Evolutionary conservation across 2,888 invertebrate genomes (phyloP).

Genomic region (Eumacrocentrus americanus): DNA sequence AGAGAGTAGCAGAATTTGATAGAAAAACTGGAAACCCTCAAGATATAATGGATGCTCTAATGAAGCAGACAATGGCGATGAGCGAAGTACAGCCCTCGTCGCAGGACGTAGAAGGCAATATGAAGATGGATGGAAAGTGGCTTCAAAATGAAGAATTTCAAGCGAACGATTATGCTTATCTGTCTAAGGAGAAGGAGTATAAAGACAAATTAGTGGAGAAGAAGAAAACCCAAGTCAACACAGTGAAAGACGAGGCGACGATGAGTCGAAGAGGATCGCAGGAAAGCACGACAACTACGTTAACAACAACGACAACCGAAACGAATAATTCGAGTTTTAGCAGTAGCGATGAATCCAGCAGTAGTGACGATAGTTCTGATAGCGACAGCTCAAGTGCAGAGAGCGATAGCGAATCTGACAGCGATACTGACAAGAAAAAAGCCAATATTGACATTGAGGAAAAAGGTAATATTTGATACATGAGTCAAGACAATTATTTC

Average conservation of each 20-base stretch:
- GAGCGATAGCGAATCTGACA: constrained; percentile 65
- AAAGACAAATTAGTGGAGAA: constrained; percentile 44
- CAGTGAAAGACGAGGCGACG: constrained; percentile 46
- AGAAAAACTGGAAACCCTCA: constrained; percentile 53
- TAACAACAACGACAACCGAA: constrained; percentile 59
- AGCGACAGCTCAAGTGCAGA: constrained; percentile 62
- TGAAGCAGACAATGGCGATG: constrained; percentile 62
- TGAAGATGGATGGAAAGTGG: constrained; percentile 53
- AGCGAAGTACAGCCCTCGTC: constrained; percentile 44
- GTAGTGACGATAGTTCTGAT: constrained; percentile 67
- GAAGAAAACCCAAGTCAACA: constrained; percentile 40
- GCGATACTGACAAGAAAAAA: constrained; percentile 60
- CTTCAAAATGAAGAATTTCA: constrained; percentile 46
- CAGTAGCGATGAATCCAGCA: constrained; percentile 63
- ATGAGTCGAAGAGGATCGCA: constrained; percentile 57
- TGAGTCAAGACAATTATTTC: background rate
- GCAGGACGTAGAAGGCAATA: constrained; percentile 43
- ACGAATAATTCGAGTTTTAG: constrained; percentile 60
- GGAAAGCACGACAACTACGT: constrained; percentile 60
- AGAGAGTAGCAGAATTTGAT: constrained; percentile 26
- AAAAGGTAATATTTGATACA: constrained; percentile 40
- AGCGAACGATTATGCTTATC: constrained; percentile 8
- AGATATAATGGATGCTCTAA: constrained; percentile 62
- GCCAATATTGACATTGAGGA: constrained; percentile 34
- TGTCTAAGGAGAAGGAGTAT: constrained; percentile 39